A percentile compares a stretch with the other conserved stretches of the same genome.
Conservation (phyloP, 2,888 invertebrate species). For the Polyploca ridens region DNA sequence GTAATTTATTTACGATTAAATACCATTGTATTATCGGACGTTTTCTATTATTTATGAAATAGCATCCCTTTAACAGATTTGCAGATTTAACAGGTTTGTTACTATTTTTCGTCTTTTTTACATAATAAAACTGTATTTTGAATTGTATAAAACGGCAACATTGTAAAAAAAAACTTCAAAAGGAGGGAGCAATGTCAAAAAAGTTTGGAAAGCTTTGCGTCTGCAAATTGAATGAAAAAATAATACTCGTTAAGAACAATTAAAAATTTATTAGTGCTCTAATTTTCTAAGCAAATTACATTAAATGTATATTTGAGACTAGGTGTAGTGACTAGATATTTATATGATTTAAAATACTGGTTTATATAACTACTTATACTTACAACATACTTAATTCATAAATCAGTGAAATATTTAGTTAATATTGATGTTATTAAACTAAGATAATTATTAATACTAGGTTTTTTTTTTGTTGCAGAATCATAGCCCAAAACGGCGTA, state of each 20-base stretch:
- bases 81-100: too few relatives aligned
- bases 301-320: background rate
- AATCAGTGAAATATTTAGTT: background rate
- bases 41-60: background rate
- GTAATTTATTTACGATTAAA: conserved; percentile 6
- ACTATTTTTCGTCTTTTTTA: too few relatives aligned
- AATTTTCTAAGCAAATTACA: too few relatives aligned
- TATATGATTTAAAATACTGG: too few relatives aligned
- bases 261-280: background rate
- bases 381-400: background rate
- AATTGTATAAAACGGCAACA: background rate
- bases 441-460: too few relatives aligned
- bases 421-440: too few relatives aligned
- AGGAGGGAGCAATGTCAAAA: background rate
- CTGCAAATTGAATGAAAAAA: background rate
- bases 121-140: too few relatives aligned
- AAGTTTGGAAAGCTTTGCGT: background rate
- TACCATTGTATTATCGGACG: background rate
- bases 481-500: too few relatives aligned
- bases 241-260: background rate
- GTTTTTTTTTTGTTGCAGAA: too few relatives aligned
- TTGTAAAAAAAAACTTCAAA: background rate
- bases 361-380: background rate
- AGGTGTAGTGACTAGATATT: background rate
- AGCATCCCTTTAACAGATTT: background rate